Evolutionary conservation across 2,113 vertebrate genomes (phyloP).

Genomic region (Gnathonemus echidnorhynchus): DNA sequence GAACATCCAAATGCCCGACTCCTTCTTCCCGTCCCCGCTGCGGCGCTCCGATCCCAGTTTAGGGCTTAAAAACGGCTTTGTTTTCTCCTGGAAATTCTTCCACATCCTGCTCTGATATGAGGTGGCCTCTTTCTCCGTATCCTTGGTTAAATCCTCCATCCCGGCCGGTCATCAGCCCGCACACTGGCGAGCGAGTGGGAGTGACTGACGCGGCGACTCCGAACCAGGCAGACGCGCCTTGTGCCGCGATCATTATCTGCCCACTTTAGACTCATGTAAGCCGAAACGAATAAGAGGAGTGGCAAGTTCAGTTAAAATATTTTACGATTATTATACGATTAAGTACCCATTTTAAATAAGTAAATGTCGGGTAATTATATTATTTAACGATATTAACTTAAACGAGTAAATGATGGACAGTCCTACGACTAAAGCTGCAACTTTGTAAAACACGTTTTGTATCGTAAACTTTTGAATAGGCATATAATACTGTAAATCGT

Average conservation of each 20-base stretch:
- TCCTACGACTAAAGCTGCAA: neutral
- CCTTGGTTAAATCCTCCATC: neutral
- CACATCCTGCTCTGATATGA: constrained; percentile 70
- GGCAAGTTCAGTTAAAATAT: neutral
- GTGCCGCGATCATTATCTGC: neutral
- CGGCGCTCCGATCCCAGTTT: constrained; percentile 48
- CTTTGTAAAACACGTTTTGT: neutral
- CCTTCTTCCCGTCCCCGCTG: constrained; percentile 52
- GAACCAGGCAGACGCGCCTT: neutral
- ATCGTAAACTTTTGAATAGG: neutral
- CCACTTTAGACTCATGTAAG: neutral
- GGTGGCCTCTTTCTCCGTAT: constrained; percentile 34
- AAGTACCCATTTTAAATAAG: neutral
- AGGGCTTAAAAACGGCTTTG: constrained; percentile 56
- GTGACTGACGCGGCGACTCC: neutral
- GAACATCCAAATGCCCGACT: constrained; percentile 56
- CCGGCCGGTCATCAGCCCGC: neutral
- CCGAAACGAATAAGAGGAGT: neutral
- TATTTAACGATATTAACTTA: neutral
- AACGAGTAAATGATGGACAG: neutral
- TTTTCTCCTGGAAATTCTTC: constrained; percentile 70
- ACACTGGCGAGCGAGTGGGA: neutral
- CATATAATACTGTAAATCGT: neutral
- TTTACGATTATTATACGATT: neutral
- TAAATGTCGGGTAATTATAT: neutral